These are phyloP conservation scores for Aythya baeri DNA, from an alignment of 2,113 vertebrate species.

Conservation along the genomic window DNA sequence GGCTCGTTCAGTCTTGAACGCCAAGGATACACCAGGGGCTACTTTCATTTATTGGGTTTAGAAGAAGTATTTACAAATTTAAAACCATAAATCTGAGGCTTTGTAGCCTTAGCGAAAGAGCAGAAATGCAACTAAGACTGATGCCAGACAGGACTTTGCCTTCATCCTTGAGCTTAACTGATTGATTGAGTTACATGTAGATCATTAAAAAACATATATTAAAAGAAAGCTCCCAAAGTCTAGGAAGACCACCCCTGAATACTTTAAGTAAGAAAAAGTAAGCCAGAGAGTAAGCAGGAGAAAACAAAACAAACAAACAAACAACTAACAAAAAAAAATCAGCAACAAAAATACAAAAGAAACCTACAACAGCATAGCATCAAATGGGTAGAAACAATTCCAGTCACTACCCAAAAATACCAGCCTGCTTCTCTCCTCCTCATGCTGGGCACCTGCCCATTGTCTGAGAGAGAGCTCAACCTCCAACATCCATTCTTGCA, in stretches of 20 bases:
- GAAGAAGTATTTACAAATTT: conserved; percentile 45
- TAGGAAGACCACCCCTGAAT: neutral
- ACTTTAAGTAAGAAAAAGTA: neutral
- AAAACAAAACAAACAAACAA: neutral
- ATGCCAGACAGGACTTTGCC: neutral
- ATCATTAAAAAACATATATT: neutral
- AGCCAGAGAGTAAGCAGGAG: neutral
- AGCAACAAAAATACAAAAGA: neutral
- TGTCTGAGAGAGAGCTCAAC: neutral
- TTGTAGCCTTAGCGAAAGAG: conserved; percentile 20
- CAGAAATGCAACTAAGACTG: neutral
- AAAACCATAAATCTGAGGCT: neutral
- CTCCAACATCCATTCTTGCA: accelerated
- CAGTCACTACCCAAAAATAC: neutral
- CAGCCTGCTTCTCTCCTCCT: neutral
- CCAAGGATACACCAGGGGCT: conserved; percentile 10
- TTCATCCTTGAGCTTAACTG: conserved; percentile 33
- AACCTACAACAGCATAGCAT: neutral
- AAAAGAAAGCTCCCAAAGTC: neutral
- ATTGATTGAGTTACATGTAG: neutral
- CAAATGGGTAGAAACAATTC: neutral
- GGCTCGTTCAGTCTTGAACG: neutral
- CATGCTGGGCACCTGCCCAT: neutral
- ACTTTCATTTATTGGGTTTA: conserved; percentile 45
- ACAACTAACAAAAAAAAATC: neutral